Percentiles rank a stretch among this genome's conserved stretches.
phyloP scores from a whole-genome alignment of 2,797 vertebrate genomes.

The Miichthys miiuy region DNA sequence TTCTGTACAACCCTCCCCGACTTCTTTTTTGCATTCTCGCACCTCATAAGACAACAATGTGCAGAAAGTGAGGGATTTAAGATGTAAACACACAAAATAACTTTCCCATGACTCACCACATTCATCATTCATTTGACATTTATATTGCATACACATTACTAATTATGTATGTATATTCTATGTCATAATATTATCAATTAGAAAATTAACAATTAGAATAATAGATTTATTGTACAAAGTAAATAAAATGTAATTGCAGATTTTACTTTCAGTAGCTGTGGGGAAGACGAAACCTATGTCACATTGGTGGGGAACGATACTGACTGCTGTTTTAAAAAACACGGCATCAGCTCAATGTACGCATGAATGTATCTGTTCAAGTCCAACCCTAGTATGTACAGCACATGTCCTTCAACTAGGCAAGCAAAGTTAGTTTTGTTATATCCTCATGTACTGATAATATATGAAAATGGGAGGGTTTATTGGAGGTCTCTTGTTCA shows the following conservation, averaged over 20 bases:
- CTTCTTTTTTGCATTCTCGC: neutral
- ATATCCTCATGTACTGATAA: neutral
- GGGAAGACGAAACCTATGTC: too few relatives aligned
- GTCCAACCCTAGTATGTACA: neutral
- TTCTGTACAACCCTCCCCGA: neutral
- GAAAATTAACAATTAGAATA: too few relatives aligned
- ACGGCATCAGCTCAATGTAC: neutral
- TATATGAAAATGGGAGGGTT: neutral
- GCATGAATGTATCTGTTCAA: neutral
- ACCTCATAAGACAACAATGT: neutral
- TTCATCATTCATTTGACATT: neutral
- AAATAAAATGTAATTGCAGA: neutral
- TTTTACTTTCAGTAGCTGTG: neutral
- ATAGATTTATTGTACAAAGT: neutral
- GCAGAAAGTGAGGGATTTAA: neutral
- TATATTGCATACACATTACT: neutral
- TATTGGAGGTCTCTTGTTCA: constrained; percentile 6
- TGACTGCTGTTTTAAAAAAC: too few relatives aligned
- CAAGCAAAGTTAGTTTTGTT: neutral
- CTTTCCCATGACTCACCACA: neutral
- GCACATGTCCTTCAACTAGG: too few relatives aligned
- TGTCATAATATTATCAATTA: neutral
- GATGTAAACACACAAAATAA: constrained; percentile 2
- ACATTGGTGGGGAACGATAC: too few relatives aligned
- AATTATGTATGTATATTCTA: neutral